phyloP scores from a whole-genome alignment of 2,113 vertebrate genomes.

The Bubo blakistoni region DNA sequence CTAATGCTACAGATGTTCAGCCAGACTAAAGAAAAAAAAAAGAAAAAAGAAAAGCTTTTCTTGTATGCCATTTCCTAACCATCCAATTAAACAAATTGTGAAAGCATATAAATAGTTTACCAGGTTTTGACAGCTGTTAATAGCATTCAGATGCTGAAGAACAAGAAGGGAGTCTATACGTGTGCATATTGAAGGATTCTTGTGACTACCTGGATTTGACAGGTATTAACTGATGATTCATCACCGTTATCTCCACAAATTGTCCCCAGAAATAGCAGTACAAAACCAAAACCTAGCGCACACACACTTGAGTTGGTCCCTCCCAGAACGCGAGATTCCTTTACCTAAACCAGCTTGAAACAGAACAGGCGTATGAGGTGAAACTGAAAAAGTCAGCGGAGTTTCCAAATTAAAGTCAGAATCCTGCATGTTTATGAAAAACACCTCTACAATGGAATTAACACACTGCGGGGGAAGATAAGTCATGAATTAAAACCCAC shows the following conservation, averaged over 20 bases:
- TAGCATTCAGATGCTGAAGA: slow-evolving; percentile 70
- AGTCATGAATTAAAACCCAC: neutral
- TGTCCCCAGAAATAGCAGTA: neutral
- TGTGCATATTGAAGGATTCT: neutral
- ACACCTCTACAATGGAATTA: neutral
- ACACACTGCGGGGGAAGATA: neutral
- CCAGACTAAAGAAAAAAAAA: slow-evolving; percentile 64
- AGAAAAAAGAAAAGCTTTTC: slow-evolving; percentile 54
- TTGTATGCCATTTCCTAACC: slow-evolving; percentile 73
- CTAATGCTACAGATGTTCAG: slow-evolving; percentile 81
- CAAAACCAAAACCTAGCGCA: neutral
- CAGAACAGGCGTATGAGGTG: neutral
- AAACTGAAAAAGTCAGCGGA: neutral
- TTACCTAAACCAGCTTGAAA: neutral
- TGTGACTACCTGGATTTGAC: slow-evolving; percentile 22
- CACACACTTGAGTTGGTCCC: neutral
- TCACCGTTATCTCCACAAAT: neutral
- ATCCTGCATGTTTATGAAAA: neutral
- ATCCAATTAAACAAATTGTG: slow-evolving; percentile 79
- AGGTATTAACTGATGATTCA: slow-evolving; percentile 29
- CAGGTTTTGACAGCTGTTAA: slow-evolving; percentile 79
- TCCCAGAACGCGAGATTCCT: neutral
- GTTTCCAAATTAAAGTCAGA: neutral
- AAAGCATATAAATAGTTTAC: slow-evolving; percentile 77
- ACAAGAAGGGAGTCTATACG: slow-evolving; percentile 39